Conservation (phyloP, 2,797 vertebrate genomes). For the Loriculus beryllinus region DNA sequence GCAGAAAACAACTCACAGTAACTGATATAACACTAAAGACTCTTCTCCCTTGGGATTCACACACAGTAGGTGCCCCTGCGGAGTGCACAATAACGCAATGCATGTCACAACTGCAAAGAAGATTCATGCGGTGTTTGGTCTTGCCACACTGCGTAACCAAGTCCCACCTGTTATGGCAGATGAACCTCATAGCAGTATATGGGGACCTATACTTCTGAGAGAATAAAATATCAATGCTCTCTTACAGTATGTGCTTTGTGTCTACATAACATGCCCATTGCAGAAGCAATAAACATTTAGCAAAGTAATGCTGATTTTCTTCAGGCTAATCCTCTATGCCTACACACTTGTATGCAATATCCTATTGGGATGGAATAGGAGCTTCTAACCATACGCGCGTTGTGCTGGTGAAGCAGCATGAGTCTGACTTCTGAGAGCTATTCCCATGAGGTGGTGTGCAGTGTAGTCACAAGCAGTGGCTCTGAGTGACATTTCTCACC, state of each 20-base stretch:
- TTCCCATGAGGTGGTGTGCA: constrained; percentile 10
- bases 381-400: background rate
- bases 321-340: background rate
- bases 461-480: background rate
- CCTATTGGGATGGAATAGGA: background rate
- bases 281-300: background rate
- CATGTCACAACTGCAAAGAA: background rate
- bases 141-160: background rate
- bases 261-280: background rate
- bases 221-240: background rate
- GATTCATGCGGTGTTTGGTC: background rate
- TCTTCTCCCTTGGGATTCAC: background rate
- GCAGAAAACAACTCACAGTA: background rate
- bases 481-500: constrained; percentile 48
- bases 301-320: background rate
- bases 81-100: background rate
- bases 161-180: background rate
- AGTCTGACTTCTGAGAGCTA: constrained; percentile 2
- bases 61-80: background rate
- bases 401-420: background rate
- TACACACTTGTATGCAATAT: background rate
- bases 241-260: background rate
- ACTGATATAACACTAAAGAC: background rate
- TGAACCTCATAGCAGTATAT: rapidly evolving
- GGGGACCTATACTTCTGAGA: background rate